Evolutionary conservation across 2,888 invertebrate species (phyloP), one percentile per base, ranked within the genome.

Genomic region (Hoplodrina blanda): DNA sequence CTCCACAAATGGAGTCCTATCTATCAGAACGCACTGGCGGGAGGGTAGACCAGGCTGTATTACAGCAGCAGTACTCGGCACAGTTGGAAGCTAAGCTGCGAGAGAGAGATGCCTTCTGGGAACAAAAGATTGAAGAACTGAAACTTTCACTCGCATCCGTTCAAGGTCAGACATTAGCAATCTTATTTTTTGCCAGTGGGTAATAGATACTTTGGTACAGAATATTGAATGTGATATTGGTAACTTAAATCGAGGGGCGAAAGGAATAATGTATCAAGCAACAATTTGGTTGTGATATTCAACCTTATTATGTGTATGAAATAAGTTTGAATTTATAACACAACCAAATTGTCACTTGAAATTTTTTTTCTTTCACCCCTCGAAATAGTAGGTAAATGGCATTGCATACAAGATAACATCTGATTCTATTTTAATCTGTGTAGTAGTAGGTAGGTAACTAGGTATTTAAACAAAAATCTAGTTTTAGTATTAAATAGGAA

Each of bases 11-110:
- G 90, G 92, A 96, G 86, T 86, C 96, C 69, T 92, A 95, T 87
- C 81, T 95, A 68, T 90, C 96, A 13, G 91, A 96, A 70, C 91
- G 95, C 78, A 94, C 93, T 1, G 94, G 95, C 1, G 95, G 95
- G 3, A 88, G 89, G 52, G 83, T 95, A 19, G 95, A 95, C 80
- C 94, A 95, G 68, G 83, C 87, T 0, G 91, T 90, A 0, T 82
- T 96, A 41, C 97, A 97, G 79, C 91, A 96, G 25, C 97, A 97
- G 75, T 96, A 97, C 77, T 88, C 96, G 4, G 94, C 95, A 75
- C 96, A 96, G 86, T 89, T 97, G 50, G 96, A 97, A 81, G 96
- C 97, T 54, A 97, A 97, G 85, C 96, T 97, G 62, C 94, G 95
- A 76, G 97, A 97, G 82, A 91, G 95, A 83, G 96, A 96, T 75